phyloP scores from a whole-genome alignment of 2,113 vertebrate species.

The Thinocorus orbignyianus region DNA sequence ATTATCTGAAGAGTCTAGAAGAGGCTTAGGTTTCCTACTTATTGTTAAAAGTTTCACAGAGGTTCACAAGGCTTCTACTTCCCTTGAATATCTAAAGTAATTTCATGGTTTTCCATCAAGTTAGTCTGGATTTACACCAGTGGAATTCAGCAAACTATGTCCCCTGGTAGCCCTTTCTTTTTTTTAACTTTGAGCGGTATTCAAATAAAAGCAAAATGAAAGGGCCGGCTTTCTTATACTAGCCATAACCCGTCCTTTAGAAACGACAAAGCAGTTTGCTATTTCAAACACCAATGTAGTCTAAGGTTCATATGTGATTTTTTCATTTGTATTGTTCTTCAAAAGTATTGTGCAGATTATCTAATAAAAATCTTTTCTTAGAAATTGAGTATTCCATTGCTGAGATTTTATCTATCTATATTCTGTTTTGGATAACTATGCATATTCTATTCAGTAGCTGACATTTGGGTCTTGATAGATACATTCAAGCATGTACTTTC shows the following conservation, averaged over 20 bases:
- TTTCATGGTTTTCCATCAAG: neutral
- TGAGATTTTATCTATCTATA: constrained; percentile 57
- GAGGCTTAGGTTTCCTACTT: neutral
- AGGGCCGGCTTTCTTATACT: neutral
- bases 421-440: constrained; percentile 60
- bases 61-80: neutral
- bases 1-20: neutral
- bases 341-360: constrained; percentile 36
- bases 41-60: neutral
- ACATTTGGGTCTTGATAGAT: constrained; percentile 69
- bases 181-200: neutral
- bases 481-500: constrained; percentile 65
- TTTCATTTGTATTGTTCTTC: constrained; percentile 33
- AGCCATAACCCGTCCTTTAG: neutral
- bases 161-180: neutral
- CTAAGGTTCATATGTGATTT: neutral
- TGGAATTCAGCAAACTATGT: neutral
- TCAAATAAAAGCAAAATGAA: constrained; percentile 1
- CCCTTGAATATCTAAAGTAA: neutral
- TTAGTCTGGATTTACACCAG: neutral
- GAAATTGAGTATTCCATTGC: constrained; percentile 51
- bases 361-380: constrained; percentile 57
- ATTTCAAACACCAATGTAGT: neutral
- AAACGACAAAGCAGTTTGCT: constrained; percentile 6
- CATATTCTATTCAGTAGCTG: constrained; percentile 63